Evolutionary conservation across 2,888 invertebrate species (phyloP), one percentile per base, ranked within the genome.

Genomic region (Hypsopygia costalis): DNA sequence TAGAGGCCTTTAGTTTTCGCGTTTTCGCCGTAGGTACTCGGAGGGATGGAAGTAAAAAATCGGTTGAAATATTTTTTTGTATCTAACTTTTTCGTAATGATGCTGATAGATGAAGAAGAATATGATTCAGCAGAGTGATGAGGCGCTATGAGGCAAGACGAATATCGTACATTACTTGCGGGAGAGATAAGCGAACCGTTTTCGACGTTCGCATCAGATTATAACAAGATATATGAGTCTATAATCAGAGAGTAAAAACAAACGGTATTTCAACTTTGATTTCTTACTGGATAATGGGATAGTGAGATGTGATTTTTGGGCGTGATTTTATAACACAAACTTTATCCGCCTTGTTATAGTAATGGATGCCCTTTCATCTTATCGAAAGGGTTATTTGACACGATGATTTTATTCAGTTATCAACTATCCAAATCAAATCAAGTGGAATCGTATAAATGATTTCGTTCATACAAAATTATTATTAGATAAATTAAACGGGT

Each of bases 161-260:
- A 78, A 85, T 81, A 55, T 55, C 63, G 54, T 57, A 64, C 80
- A 83, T 82, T 83, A 81, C 69, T 79, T 63, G 54, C 46, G 52
- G 53, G 49, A 5, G 56, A 71, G 85, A 83, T 81, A 81, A 73
- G 69, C 60, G 70, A 55, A 49, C 64, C 67, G 64, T 55, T 78
- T 81, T 76, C 73, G 73, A 69, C 74, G 66, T 68, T 67, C 68
- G 62, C 64, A 71, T 74, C 70, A 62, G 74, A 80, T 77, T 74
- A 64, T 65, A 52, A 51, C 51, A 65, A 73, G 72, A 76, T 64
- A 61, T 69, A 75, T 74, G 62, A 52, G 58, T 48, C 35, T 34
- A 43, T 49, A 47, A 48, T 44, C 45, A 43, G 44, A 41, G 51
- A 51, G 39, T 41, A 49, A 29, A 36, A 22, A 41, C 36, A 33